These are phyloP conservation scores for Nomada ruficornis DNA, from an alignment of 2,888 invertebrate species.

Conservation along the genomic window DNA sequence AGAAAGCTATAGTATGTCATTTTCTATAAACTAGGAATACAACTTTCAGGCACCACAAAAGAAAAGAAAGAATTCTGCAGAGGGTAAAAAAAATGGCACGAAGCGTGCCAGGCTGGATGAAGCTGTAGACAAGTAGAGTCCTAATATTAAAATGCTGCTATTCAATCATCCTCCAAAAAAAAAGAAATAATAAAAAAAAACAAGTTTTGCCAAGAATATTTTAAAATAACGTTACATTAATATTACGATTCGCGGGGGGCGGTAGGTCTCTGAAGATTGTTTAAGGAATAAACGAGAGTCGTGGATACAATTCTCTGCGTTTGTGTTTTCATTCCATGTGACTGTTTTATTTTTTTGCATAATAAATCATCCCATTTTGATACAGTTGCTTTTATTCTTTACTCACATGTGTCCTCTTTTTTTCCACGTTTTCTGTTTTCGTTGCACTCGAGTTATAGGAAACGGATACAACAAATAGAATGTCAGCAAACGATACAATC, in stretches of 20 bases:
- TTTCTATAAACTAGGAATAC: conserved; percentile 78
- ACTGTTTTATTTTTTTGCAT: conserved; percentile 69
- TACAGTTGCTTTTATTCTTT: conserved; percentile 74
- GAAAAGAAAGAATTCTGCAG: conserved; percentile 83
- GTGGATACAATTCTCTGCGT: conserved; percentile 56
- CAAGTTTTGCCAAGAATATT: conserved; percentile 51
- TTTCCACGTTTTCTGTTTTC: conserved; percentile 38
- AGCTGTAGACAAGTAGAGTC: conserved; percentile 83
- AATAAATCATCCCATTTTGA: conserved; percentile 76
- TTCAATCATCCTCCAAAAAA: conserved; percentile 54
- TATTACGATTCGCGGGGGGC: conserved; percentile 41
- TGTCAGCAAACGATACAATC: conserved; percentile 59
- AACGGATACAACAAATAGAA: conserved; percentile 24
- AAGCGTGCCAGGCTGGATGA: conserved; percentile 83
- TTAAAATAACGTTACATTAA: conserved; percentile 54
- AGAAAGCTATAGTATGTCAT: conserved; percentile 49
- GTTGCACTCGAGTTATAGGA: not conserved
- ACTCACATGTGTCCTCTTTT: conserved; percentile 69
- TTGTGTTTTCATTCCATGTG: conserved; percentile 68
- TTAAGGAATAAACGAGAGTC: conserved; percentile 57
- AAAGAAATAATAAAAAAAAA: not conserved
- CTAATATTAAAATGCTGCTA: conserved; percentile 63
- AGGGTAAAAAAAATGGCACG: conserved; percentile 84
- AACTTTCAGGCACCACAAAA: conserved; percentile 83
- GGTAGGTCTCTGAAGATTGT: conserved; percentile 43